Conservation (phyloP, 2,888 invertebrate genomes). For the Synergus gifuensis region DNA sequence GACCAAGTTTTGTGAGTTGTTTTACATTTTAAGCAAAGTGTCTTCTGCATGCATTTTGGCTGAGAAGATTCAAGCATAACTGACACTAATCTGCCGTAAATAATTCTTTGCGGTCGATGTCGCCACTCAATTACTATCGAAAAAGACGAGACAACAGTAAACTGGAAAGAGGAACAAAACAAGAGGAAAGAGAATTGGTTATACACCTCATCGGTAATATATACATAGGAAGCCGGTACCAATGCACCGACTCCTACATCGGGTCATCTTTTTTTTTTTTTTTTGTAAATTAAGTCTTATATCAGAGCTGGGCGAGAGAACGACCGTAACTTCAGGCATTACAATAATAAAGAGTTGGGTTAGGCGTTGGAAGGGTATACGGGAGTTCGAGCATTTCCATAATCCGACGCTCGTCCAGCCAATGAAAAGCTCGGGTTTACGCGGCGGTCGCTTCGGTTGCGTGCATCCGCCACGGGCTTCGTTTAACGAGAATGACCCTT, state of each 20-base stretch:
- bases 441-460: slow-evolving; percentile 47
- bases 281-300: slow-evolving; percentile 44
- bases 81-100: slow-evolving; percentile 27
- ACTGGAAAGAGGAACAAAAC: neutral
- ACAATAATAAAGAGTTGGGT: slow-evolving; percentile 75
- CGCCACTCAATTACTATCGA: slow-evolving; percentile 28
- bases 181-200: neutral
- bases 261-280: slow-evolving; percentile 9
- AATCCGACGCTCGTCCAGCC: slow-evolving; percentile 68
- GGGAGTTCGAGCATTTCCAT: slow-evolving; percentile 71
- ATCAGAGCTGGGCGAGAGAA: slow-evolving; percentile 51
- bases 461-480: slow-evolving; percentile 44
- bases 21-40: slow-evolving; percentile 15
- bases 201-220: slow-evolving; percentile 7
- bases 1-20: neutral
- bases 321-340: slow-evolving; percentile 74
- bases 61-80: neutral
- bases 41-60: neutral
- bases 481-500: slow-evolving; percentile 47
- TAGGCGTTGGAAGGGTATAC: slow-evolving; percentile 59
- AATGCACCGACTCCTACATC: slow-evolving; percentile 16
- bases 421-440: slow-evolving; percentile 70
- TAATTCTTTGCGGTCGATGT: slow-evolving; percentile 14
- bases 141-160: neutral
- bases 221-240: neutral